A percentile compares a stretch with the other conserved stretches of the same genome.
These are phyloP conservation scores for Petrophora chlorosata DNA, from an alignment of 2,888 invertebrate species.

Conservation along the genomic window DNA sequence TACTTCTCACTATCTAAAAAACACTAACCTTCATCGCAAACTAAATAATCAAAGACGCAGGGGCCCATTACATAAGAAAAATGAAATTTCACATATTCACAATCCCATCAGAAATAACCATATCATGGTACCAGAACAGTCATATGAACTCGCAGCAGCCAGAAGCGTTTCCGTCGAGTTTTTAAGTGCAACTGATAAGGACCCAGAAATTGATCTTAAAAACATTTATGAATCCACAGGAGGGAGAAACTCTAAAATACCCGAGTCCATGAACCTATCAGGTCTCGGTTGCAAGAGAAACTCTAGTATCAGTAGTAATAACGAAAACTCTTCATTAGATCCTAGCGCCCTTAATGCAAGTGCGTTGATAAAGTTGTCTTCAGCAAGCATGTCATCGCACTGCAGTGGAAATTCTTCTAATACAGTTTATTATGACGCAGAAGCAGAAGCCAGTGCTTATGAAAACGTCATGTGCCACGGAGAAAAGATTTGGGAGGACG, in stretches of 20 bases:
- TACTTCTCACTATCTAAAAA: constrained; percentile 75
- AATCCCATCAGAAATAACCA: constrained; percentile 86
- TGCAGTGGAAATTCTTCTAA: constrained; percentile 78
- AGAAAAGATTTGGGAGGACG: constrained; percentile 93
- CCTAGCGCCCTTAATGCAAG: constrained; percentile 51
- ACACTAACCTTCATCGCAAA: constrained; percentile 79
- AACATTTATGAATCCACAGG: constrained; percentile 89
- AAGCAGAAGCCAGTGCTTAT: constrained; percentile 71
- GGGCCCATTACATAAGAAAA: constrained; percentile 83
- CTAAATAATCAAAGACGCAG: constrained; percentile 90
- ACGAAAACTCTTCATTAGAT: constrained; percentile 57
- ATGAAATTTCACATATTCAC: constrained; percentile 88
- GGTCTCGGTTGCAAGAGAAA: constrained; percentile 78
- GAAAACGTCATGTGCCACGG: constrained; percentile 82
- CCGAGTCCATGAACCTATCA: constrained; percentile 78
- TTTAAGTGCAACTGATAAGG: constrained; percentile 86
- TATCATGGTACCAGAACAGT: constrained; percentile 58
- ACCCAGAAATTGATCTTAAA: constrained; percentile 86
- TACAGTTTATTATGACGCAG: constrained; percentile 77
- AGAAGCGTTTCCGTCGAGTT: constrained; percentile 87
- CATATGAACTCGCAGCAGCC: constrained; percentile 82
- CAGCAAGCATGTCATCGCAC: constrained; percentile 78
- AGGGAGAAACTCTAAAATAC: constrained; percentile 83
- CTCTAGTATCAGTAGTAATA: constrained; percentile 50
- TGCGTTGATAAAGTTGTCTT: constrained; percentile 63